phyloP scores from a whole-genome alignment of 1,140 invertebrate species.

The Procambarus virginalis region DNA sequence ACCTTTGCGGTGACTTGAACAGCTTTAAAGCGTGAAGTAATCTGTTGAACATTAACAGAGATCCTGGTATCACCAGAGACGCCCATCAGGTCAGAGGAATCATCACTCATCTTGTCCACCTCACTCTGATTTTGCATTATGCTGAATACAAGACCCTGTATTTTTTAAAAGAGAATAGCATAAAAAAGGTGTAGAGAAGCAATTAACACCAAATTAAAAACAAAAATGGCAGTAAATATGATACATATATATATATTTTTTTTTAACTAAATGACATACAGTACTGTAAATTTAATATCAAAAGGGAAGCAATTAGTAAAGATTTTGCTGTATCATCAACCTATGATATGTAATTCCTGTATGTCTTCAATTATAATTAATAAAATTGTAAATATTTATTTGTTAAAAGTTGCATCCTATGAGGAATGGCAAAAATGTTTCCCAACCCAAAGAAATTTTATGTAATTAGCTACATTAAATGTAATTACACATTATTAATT shows the following conservation, averaged over 20 bases:
- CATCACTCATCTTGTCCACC: constrained; percentile 90
- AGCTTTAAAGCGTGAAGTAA: constrained; percentile 92
- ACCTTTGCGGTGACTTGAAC: constrained; percentile 93
- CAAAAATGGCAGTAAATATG: too few species aligned
- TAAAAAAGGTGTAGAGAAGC: neutral
- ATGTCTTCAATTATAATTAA: too few species aligned
- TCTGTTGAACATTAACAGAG: constrained; percentile 93
- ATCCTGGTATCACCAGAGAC: constrained; percentile 89
- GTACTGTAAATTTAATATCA: neutral
- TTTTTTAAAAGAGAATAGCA: neutral
- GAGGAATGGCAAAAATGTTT: too few species aligned
- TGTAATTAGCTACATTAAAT: too few species aligned
- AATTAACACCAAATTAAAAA: neutral
- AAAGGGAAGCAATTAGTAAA: too few species aligned
- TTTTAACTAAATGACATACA: neutral
- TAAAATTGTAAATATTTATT: too few species aligned
- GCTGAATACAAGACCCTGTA: constrained; percentile 83
- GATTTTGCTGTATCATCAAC: too few species aligned
- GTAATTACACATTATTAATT: too few species aligned
- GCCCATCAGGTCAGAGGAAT: constrained; percentile 90
- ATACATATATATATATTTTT: too few species aligned
- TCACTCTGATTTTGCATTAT: constrained; percentile 88
- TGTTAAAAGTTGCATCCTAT: too few species aligned
- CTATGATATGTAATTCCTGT: too few species aligned
- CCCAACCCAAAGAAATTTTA: too few species aligned